A percentile compares a stretch with the other conserved stretches of the same genome.
Evolutionary conservation across 1,140 invertebrate genomes (phyloP).

Genomic region (Mizuhopecten yessoensis): DNA sequence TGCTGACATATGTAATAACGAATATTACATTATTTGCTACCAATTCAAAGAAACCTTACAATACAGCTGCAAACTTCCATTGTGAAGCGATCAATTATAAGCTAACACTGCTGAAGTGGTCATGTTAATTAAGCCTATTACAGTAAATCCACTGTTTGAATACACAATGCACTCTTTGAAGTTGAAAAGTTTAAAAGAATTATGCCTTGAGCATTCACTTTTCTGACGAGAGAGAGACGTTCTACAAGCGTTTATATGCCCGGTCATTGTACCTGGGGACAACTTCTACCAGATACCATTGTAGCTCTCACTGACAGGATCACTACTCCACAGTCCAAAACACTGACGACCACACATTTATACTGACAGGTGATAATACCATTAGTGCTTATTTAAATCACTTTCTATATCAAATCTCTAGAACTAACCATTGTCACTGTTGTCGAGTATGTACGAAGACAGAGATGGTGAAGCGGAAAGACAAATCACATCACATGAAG

Average conservation of each 20-base stretch:
- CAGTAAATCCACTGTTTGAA: background rate
- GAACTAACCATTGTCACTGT: conserved; percentile 30
- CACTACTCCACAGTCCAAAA: background rate
- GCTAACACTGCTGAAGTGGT: background rate
- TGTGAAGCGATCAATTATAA: background rate
- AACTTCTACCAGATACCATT: background rate
- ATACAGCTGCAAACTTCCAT: background rate
- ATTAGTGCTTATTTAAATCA: background rate
- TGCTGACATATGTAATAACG: background rate
- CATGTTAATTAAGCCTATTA: conserved; percentile 33
- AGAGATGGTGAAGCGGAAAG: background rate
- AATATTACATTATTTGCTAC: background rate
- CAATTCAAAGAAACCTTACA: background rate
- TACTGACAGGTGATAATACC: background rate
- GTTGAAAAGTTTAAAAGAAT: background rate
- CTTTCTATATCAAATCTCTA: too few relatives aligned
- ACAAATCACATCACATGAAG: background rate
- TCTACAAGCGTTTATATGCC: background rate
- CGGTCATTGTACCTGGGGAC: background rate
- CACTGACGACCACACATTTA: background rate
- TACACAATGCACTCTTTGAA: conserved; percentile 8
- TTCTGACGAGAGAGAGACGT: background rate
- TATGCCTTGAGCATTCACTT: background rate
- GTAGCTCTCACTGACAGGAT: background rate
- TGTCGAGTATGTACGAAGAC: conserved; percentile 21